phyloP scores from a whole-genome alignment of 64 coral and sea anemone species.

The Stylophora pistillata region DNA sequence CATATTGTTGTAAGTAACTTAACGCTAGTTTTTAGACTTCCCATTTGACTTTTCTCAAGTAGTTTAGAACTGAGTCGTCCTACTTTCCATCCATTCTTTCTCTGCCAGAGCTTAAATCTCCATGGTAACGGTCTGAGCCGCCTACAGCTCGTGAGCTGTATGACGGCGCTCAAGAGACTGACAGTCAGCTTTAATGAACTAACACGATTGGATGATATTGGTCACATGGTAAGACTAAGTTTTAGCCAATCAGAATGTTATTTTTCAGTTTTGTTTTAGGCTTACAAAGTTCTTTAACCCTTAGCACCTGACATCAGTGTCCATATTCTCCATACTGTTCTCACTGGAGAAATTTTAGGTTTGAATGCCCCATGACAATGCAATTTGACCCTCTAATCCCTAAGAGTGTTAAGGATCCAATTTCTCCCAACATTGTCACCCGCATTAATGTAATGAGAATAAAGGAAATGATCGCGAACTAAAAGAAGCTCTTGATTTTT shows the following conservation, averaged over 20 bases:
- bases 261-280: background rate
- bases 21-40: background rate
- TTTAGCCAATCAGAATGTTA: background rate
- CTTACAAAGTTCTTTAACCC: too few relatives aligned
- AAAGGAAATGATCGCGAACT: too few relatives aligned
- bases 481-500: too few relatives aligned
- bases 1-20: slow-evolving; percentile 58
- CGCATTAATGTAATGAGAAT: too few relatives aligned
- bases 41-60: too few relatives aligned
- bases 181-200: slow-evolving; percentile 91
- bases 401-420: too few relatives aligned
- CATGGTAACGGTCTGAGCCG: slow-evolving; percentile 87
- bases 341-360: too few relatives aligned
- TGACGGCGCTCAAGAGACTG: slow-evolving; percentile 74
- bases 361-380: too few relatives aligned
- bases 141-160: slow-evolving; percentile 72
- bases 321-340: too few relatives aligned
- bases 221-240: slow-evolving; percentile 74
- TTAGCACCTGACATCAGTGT: too few relatives aligned
- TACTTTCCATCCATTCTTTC: background rate
- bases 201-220: slow-evolving; percentile 83
- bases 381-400: too few relatives aligned
- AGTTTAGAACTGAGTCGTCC: background rate
- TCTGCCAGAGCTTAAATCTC: slow-evolving; percentile 68
- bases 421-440: too few relatives aligned